Conservation (phyloP, 1,140 invertebrate species). For the Drosophila seguyi region DNA sequence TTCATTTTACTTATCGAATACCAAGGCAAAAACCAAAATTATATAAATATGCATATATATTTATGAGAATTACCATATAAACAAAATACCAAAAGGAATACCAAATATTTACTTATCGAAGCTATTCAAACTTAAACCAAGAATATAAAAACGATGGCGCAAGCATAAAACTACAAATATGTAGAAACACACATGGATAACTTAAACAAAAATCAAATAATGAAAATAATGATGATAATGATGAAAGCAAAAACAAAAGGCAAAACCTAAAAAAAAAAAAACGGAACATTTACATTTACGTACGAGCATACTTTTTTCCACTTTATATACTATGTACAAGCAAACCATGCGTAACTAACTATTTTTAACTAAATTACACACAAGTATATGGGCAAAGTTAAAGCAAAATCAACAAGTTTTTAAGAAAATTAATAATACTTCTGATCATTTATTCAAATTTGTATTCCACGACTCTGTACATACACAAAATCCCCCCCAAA, state of each 20-base stretch:
- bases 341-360: conserved; percentile 46
- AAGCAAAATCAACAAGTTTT: conserved; percentile 42
- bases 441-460: conserved; percentile 48
- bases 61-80: conserved; percentile 45
- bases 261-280: conserved; percentile 7
- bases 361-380: conserved; percentile 68
- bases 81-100: conserved; percentile 50
- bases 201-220: conserved; percentile 41
- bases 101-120: conserved; percentile 74
- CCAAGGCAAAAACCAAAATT: conserved; percentile 45
- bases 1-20: conserved; percentile 66
- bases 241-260: conserved; percentile 23
- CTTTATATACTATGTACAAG: conserved; percentile 72
- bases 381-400: conserved; percentile 57
- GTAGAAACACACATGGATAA: conserved; percentile 38
- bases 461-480: conserved; percentile 45
- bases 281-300: conserved; percentile 46
- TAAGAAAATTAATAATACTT: conserved; percentile 49
- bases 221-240: conserved; percentile 43
- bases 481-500: conserved; percentile 17
- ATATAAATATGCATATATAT: conserved; percentile 47
- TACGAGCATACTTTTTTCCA: conserved; percentile 73
- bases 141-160: conserved; percentile 48
- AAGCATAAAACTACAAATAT: conserved; percentile 48
- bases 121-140: conserved; percentile 62